Base-by-base conservation (phyloP, 2,888 invertebrate genomes). In the Campopleginae sp. region DNA sequence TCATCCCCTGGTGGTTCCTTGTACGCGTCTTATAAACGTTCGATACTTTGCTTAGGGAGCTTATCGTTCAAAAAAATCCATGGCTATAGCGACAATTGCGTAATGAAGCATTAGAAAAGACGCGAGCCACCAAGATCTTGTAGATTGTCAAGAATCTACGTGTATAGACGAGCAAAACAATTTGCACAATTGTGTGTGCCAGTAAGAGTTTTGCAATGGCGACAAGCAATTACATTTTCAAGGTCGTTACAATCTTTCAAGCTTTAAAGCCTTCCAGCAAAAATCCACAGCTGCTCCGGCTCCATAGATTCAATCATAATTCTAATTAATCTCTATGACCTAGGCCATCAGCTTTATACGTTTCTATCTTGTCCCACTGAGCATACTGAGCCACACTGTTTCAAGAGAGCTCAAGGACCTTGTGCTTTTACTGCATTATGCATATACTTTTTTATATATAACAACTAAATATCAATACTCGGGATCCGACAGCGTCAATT, bases 31-130 rank as follows among this genome's bases (percentile, higher is more conserved):
- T 46, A 63, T 14, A n/a, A 63, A 46, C 31, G 10, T 44, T 3
- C 31, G 48, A 76, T 48, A 4, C 33, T 23, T 54, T 19, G 5
- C 42, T 42, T 77, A 44, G 68, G 54, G 31, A 66, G 54, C 68
- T 70, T 46, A 78, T 46, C 6, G 14, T 61, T 17, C 44, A 33
- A 77, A 68, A 12, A n/a, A 42, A 58, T 12, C 42, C 31, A 17
- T 8, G 31, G 31, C 27, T 27, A 23, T 27, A 31, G 46, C 80
- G 17, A 7, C 31, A 70, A 17, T 85, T 85, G 85, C 72, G 77
- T 72, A 82, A 82, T 27, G 85, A 85, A 85, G 85, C 85, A 80
- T 61, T 82, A 85, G 80, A 66, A 82, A 80, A n/a, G 76, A 77
- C 33, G 17, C 74, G 48, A 42, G 31, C 61, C 19, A 8, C 17